phyloP scores from a whole-genome alignment of 1,140 invertebrate genomes.

The Chrysopa pallens region DNA sequence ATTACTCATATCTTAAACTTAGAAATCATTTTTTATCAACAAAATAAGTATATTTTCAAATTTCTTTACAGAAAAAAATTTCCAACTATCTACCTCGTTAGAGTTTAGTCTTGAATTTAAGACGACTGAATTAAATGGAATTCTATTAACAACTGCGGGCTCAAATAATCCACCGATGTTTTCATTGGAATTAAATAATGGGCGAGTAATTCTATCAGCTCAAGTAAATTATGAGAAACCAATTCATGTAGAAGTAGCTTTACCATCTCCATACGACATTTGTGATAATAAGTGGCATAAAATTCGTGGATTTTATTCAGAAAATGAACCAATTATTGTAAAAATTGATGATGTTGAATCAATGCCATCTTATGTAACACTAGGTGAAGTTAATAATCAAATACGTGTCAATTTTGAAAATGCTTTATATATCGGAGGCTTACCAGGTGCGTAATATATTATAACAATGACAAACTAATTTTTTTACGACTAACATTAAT shows the following conservation, averaged over 20 bases:
- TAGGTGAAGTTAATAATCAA: conserved; percentile 14
- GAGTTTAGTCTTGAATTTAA: conserved; percentile 69
- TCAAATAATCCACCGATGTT: conserved; percentile 40
- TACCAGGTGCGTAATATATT: conserved; percentile 45
- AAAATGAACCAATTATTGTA: conserved; percentile 45
- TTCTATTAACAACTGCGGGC: conserved; percentile 56
- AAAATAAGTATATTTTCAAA: conserved; percentile 5
- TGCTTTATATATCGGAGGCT: conserved; percentile 66
- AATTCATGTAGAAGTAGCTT: conserved; percentile 35
- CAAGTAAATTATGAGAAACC: conserved; percentile 38
- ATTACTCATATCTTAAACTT: too few relatives aligned
- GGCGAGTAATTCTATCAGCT: conserved; percentile 53
- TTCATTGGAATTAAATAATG: conserved; percentile 58
- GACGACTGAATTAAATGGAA: conserved; percentile 61
- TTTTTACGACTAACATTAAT: too few relatives aligned
- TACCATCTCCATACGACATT: conserved; percentile 41
- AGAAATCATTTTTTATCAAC: too few relatives aligned
- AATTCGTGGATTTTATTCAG: conserved; percentile 52
- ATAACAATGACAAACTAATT: too few relatives aligned
- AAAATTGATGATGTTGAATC: conserved; percentile 38
- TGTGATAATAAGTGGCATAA: conserved; percentile 82
- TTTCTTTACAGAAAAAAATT: conserved; percentile 41
- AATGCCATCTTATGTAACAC: conserved; percentile 12
- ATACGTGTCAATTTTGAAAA: conserved; percentile 29
- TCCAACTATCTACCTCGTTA: conserved; percentile 43